Evolutionary conservation across 37 sponge, comb jelly and placozoan genomes (phyloP), one percentile per base, ranked within the genome.

Genomic region (Ianthella basta): DNA sequence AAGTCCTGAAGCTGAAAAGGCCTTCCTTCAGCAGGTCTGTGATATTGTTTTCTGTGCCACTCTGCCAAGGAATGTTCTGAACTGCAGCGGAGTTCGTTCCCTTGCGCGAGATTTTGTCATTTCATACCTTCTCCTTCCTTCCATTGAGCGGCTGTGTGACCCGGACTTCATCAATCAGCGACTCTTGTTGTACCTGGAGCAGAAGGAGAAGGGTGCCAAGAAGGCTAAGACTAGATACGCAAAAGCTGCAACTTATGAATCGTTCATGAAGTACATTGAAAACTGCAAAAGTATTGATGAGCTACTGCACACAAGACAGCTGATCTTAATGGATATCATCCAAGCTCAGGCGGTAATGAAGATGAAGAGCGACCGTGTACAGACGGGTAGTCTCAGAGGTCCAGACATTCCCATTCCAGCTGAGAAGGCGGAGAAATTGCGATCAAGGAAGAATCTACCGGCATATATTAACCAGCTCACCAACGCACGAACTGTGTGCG

Each of bases 161-260:
- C 97, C 97, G 15, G 97, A 97, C 83, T 92, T 88, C 81, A 84
- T 97, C 86, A 97, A 97, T 55, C 95, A 92, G 80, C 87, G 89
- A 40, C 67, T 97, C 20, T 70, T 97, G 60, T 74, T 56, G 3
- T 80, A 92, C 63, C 61, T 97, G 35, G 39, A 57, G 6, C 61
- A 70, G 36, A 65, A 79, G 56, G 95, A 97, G 73, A 85, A 82
- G n/a, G 77, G 85, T 4, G 80, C 80, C 34, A 88, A 94, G 54
- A 82, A 83, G 41, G 87, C 85, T 18, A 81, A 84, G 33, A 88
- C 63, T 0, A 82, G 69, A 36, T 95, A 85, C 50, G 60, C 89
- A 13, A 81, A 88, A 23, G 82, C 86, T 4, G 72, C 69, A 23
- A 91, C 88, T 5, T 96, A 81, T 55, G 96, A 96, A 70, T 87